Percentiles rank a stretch among this genome's conserved stretches.
Evolutionary conservation across 2,888 invertebrate species (phyloP).

Genomic region (Tiphia femorata): DNA sequence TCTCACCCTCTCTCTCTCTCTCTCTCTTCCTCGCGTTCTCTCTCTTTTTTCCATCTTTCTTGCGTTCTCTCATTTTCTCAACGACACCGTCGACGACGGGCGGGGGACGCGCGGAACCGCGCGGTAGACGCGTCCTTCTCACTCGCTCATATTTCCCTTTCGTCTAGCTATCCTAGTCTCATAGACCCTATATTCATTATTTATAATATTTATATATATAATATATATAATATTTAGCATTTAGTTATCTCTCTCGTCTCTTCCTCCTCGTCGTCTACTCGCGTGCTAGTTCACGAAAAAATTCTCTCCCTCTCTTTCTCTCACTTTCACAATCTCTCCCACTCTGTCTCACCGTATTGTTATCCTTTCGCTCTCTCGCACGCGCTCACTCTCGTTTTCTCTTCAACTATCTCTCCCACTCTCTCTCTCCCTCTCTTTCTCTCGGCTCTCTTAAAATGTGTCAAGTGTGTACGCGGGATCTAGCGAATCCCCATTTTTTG

Average conservation of each 20-base stretch:
- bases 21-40: constrained; percentile 6
- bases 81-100: constrained; percentile 3
- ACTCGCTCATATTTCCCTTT: constrained; percentile 48
- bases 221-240: constrained; percentile 67
- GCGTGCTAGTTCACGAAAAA: constrained; percentile 45
- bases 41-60: neutral
- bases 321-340: neutral
- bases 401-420: constrained; percentile 21
- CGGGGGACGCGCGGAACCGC: neutral
- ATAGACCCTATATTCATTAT: constrained; percentile 69
- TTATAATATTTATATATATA: constrained; percentile 68
- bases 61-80: constrained; percentile 2
- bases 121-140: constrained; percentile 37
- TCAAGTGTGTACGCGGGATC: constrained; percentile 35
- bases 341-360: constrained; percentile 2
- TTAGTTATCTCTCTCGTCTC: constrained; percentile 61
- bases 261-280: constrained; percentile 39
- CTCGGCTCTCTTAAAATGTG: constrained; percentile 12
- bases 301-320: constrained; percentile 7
- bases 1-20: constrained; percentile 3
- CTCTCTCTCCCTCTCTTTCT: constrained; percentile 48
- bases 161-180: constrained; percentile 65
- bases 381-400: constrained; percentile 10
- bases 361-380: constrained; percentile 1
- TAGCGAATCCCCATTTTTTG: constrained; percentile 10